phyloP scores from a whole-genome alignment of 2,888 invertebrate species.

The Labia minor region DNA sequence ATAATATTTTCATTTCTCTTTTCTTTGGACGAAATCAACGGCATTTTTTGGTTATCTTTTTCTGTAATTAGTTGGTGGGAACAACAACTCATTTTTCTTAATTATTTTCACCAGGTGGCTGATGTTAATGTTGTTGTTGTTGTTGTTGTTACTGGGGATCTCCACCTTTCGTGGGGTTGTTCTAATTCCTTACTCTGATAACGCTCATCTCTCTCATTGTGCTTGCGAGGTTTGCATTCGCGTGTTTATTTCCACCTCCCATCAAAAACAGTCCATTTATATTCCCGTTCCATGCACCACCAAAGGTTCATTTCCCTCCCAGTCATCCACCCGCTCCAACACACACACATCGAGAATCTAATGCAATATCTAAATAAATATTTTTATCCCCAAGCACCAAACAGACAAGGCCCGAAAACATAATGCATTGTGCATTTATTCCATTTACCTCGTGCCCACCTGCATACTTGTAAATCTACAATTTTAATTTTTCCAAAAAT shows the following conservation, averaged over 20 bases:
- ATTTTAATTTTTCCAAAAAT: too few relatives aligned
- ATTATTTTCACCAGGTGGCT: neutral
- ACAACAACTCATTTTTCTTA: neutral
- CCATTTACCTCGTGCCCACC: too few relatives aligned
- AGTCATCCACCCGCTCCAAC: neutral
- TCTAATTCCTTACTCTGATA: neutral
- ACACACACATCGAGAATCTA: neutral
- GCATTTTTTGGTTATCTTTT: neutral
- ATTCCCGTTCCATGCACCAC: neutral
- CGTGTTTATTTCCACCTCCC: neutral
- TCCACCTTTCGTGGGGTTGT: neutral
- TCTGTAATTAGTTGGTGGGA: neutral
- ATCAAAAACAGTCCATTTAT: neutral
- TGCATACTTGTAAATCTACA: too few relatives aligned
- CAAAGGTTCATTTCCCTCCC: neutral
- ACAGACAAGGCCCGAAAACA: neutral
- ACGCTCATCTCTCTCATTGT: neutral
- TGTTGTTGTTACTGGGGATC: neutral
- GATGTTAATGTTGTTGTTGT: neutral
- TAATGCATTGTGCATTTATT: too few relatives aligned
- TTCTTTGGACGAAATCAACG: too few relatives aligned
- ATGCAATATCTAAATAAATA: neutral
- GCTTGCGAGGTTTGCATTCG: slow-evolving; percentile 4
- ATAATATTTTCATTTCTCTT: too few relatives aligned
- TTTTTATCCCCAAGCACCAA: neutral